Evolutionary conservation across 1,140 invertebrate species (phyloP).

Genomic region (Drosophila sp.): DNA sequence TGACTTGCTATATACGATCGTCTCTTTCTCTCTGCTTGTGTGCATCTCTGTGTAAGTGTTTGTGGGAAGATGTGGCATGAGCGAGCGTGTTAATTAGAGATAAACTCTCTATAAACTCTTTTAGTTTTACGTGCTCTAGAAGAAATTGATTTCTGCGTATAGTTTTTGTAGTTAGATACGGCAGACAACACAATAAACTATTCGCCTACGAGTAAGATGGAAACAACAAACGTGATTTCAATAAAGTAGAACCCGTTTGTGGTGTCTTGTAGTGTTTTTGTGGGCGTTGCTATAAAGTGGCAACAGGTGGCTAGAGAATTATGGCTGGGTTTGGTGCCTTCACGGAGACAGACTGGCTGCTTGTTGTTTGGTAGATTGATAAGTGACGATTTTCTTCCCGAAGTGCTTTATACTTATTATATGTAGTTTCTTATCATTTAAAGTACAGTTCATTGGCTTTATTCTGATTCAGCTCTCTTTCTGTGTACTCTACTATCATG

Average conservation of each 20-base stretch:
- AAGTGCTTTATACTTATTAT: slow-evolving; percentile 20
- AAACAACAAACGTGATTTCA: slow-evolving; percentile 10
- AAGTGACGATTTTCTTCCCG: background rate
- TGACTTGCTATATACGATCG: slow-evolving; percentile 16
- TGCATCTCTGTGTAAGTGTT: slow-evolving; percentile 10
- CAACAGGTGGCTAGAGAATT: slow-evolving; percentile 51
- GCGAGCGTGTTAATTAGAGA: slow-evolving; percentile 54
- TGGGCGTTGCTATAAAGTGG: slow-evolving; percentile 55
- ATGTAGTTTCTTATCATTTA: slow-evolving; percentile 31
- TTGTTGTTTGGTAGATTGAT: slow-evolving; percentile 21
- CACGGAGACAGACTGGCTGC: slow-evolving; percentile 36
- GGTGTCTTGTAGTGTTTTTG: background rate
- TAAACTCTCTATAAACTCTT: slow-evolving; percentile 21
- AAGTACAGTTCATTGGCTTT: slow-evolving; percentile 37
- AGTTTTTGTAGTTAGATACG: slow-evolving; percentile 58
- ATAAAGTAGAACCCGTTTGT: slow-evolving; percentile 47
- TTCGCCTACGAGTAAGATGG: slow-evolving; percentile 21
- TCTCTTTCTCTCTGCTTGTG: slow-evolving; percentile 6
- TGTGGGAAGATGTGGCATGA: slow-evolving; percentile 36
- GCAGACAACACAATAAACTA: slow-evolving; percentile 16
- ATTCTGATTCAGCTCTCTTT: slow-evolving; percentile 25
- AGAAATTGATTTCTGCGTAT: slow-evolving; percentile 66
- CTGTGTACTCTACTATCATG: slow-evolving; percentile 29
- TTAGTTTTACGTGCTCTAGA: slow-evolving; percentile 57
- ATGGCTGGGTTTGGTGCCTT: slow-evolving; percentile 35